Evolutionary conservation across 2,888 invertebrate species (phyloP).

Genomic region (Lasioglossum vierecki): DNA sequence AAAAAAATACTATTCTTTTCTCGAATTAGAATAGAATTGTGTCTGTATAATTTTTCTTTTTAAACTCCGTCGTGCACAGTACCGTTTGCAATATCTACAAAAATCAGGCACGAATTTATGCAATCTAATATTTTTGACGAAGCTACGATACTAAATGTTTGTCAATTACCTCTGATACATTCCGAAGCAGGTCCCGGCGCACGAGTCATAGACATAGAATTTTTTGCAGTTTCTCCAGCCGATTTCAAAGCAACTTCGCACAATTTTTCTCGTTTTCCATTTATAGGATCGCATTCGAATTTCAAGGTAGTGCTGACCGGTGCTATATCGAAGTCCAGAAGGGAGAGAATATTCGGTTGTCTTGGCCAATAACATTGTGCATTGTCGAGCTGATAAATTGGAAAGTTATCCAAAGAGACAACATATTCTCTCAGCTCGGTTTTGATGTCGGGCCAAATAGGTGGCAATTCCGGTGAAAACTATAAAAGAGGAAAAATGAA

Average conservation of each 20-base stretch:
- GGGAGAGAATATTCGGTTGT: conserved; percentile 85
- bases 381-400: conserved; percentile 89
- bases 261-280: conserved; percentile 90
- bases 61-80: too few species aligned
- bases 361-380: conserved; percentile 89
- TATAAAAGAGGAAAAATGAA: conserved; percentile 54
- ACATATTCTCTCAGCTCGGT: conserved; percentile 88
- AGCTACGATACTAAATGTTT: background rate
- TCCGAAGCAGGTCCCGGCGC: conserved; percentile 90
- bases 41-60: too few species aligned
- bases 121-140: background rate
- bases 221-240: conserved; percentile 88
- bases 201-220: conserved; percentile 92
- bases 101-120: too few species aligned
- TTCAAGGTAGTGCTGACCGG: conserved; percentile 85
- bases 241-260: conserved; percentile 86
- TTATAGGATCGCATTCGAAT: conserved; percentile 89
- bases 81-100: too few species aligned
- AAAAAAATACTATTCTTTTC: too few species aligned
- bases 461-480: conserved; percentile 85
- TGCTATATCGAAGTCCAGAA: conserved; percentile 85
- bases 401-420: conserved; percentile 88
- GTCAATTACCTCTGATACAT: conserved; percentile 87
- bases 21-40: too few species aligned
- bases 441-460: conserved; percentile 88